phyloP scores from a whole-genome alignment of 1,140 invertebrate genomes.

The Olivierus martensii region DNA sequence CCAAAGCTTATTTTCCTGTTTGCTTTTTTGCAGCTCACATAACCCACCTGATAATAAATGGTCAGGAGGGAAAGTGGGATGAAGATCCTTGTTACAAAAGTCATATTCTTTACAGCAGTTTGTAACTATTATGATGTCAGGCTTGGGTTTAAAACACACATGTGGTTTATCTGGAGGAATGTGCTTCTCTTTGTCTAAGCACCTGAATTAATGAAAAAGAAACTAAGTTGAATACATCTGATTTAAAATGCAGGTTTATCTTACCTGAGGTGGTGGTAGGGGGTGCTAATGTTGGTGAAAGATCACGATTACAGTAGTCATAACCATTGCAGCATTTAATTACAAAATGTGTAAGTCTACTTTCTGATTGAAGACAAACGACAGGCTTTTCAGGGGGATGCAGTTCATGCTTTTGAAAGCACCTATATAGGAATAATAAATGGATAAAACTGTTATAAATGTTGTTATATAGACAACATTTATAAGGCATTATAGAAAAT shows the following conservation, averaged over 20 bases:
- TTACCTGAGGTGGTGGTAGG: slow-evolving; percentile 24
- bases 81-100: slow-evolving; percentile 47
- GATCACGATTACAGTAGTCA: slow-evolving; percentile 49
- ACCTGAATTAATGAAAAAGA: too few species aligned
- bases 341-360: slow-evolving; percentile 32
- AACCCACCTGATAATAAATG: too few species aligned
- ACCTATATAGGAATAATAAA: slow-evolving; percentile 36
- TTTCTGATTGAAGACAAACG: slow-evolving; percentile 44
- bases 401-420: slow-evolving; percentile 47
- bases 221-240: neutral
- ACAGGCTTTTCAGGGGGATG: slow-evolving; percentile 54
- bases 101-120: slow-evolving; percentile 44
- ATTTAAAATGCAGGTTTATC: neutral
- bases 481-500: too few species aligned
- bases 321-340: slow-evolving; percentile 48
- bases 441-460: neutral
- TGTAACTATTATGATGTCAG: slow-evolving; percentile 25
- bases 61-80: slow-evolving; percentile 28
- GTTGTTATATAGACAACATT: too few species aligned
- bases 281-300: slow-evolving; percentile 32
- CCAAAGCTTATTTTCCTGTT: too few species aligned
- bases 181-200: too few species aligned
- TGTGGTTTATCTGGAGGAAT: too few species aligned
- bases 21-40: too few species aligned
- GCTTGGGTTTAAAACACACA: too few species aligned